phyloP scores from a whole-genome alignment of 2,888 invertebrate species.

The Zhengitettix transpicula region DNA sequence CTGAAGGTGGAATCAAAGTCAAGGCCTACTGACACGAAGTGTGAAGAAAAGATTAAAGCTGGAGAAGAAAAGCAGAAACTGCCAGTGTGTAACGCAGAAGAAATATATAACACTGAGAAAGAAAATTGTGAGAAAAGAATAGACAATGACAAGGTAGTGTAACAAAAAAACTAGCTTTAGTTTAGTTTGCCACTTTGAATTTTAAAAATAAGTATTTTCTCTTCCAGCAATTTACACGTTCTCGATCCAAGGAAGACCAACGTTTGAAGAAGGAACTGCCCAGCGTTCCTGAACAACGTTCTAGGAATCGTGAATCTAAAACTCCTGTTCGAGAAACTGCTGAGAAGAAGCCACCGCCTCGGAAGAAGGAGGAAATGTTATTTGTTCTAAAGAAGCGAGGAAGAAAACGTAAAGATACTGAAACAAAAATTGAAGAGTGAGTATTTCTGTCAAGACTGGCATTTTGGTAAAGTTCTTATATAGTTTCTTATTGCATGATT shows the following conservation, averaged over 20 bases:
- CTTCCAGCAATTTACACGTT: slow-evolving; percentile 23
- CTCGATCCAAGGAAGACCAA: slow-evolving; percentile 25
- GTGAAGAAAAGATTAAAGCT: too few relatives aligned
- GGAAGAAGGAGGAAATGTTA: slow-evolving; percentile 21
- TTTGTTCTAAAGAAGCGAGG: slow-evolving; percentile 22
- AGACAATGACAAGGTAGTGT: too few relatives aligned
- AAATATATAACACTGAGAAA: too few relatives aligned
- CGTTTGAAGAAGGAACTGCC: background rate
- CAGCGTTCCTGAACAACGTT: background rate
- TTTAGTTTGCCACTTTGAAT: too few relatives aligned
- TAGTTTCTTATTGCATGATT: too few relatives aligned
- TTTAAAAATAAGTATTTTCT: too few relatives aligned
- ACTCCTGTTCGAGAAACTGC: slow-evolving; percentile 6
- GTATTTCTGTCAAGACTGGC: slow-evolving; percentile 4
- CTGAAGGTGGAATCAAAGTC: too few relatives aligned
- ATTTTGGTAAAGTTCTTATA: background rate
- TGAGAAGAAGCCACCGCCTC: slow-evolving; percentile 1
- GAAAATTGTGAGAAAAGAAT: too few relatives aligned
- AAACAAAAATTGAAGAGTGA: slow-evolving; percentile 17
- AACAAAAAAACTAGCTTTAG: too few relatives aligned
- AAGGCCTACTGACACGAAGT: too few relatives aligned
- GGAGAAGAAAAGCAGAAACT: too few relatives aligned
- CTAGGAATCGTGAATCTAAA: slow-evolving; percentile 11
- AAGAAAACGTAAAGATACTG: slow-evolving; percentile 25
- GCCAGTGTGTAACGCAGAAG: too few relatives aligned